These are phyloP conservation scores for Rynchops niger DNA, from an alignment of 2,113 vertebrate genomes.

Conservation along the genomic window DNA sequence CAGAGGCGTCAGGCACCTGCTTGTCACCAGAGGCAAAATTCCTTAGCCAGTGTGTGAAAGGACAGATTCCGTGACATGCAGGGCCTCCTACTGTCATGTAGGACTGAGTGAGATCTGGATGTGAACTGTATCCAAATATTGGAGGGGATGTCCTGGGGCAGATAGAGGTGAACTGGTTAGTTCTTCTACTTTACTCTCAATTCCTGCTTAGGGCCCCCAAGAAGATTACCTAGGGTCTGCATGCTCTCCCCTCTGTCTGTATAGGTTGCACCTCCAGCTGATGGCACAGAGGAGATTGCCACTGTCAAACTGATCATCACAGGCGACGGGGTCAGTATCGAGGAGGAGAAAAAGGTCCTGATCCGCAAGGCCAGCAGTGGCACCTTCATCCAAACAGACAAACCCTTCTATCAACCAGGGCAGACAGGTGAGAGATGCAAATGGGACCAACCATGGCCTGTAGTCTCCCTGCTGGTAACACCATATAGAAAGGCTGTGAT, in stretches of 20 bases:
- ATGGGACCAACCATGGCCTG: not conserved
- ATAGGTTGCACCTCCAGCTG: slow-evolving; percentile 55
- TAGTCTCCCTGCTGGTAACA: not conserved
- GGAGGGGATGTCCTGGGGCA: not conserved
- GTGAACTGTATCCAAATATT: not conserved
- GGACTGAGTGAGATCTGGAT: not conserved
- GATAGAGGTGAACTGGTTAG: not conserved
- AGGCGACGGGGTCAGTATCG: slow-evolving; percentile 8
- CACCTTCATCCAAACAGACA: slow-evolving; percentile 72
- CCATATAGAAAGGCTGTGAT: not conserved
- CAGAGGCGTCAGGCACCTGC: not conserved
- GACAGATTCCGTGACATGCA: not conserved
- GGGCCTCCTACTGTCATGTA: not conserved
- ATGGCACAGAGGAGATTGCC: slow-evolving; percentile 30
- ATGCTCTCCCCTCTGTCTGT: not conserved
- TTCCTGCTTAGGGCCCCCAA: not conserved
- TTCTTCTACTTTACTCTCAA: not conserved
- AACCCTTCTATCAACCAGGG: slow-evolving; percentile 48
- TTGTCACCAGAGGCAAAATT: not conserved
- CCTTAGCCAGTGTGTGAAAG: not conserved
- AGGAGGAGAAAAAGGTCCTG: slow-evolving; percentile 63
- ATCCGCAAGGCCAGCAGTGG: slow-evolving; percentile 44
- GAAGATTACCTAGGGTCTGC: not conserved
- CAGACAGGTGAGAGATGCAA: slow-evolving; percentile 32
- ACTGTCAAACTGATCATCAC: slow-evolving; percentile 24